These are phyloP conservation scores for Sebastes itinus DNA, from an alignment of 2,797 vertebrate genomes.

Conservation along the genomic window DNA sequence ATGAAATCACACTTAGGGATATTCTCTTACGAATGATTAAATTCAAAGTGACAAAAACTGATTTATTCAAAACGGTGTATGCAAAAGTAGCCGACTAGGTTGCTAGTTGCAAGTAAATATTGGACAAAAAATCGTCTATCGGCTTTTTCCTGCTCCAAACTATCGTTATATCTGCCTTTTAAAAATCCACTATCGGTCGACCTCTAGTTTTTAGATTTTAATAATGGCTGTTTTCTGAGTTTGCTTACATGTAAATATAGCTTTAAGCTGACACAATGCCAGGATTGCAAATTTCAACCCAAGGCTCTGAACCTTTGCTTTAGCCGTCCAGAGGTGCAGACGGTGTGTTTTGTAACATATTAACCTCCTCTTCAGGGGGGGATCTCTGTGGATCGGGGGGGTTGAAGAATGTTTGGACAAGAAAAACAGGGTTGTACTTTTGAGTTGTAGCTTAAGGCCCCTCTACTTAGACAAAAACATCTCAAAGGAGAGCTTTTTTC, in stretches of 20 bases:
- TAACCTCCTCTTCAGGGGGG: constrained; percentile 19
- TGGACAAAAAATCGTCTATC: too few relatives aligned
- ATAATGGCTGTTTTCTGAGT: background rate
- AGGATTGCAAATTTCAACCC: background rate
- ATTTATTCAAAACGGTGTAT: too few relatives aligned
- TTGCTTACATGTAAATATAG: background rate
- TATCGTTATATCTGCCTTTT: too few relatives aligned
- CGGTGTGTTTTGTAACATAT: constrained; percentile 45
- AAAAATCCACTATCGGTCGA: too few relatives aligned
- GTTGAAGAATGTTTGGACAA: constrained; percentile 62
- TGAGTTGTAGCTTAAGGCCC: constrained; percentile 4
- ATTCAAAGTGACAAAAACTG: too few relatives aligned
- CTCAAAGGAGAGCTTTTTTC: background rate
- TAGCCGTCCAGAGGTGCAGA: constrained; percentile 9
- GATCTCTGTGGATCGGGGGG: constrained; percentile 26
- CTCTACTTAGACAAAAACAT: background rate
- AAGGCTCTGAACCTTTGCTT: background rate
- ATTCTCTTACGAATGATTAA: too few relatives aligned
- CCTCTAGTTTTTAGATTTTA: background rate
- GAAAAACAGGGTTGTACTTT: constrained; percentile 56
- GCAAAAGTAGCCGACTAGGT: too few relatives aligned
- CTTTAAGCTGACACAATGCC: background rate
- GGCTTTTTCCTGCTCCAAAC: too few relatives aligned
- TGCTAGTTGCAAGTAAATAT: too few relatives aligned
- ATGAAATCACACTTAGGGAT: too few relatives aligned